Conservation (phyloP, 2,113 vertebrate species). For the Tragelaphus strepsiceros region DNA sequence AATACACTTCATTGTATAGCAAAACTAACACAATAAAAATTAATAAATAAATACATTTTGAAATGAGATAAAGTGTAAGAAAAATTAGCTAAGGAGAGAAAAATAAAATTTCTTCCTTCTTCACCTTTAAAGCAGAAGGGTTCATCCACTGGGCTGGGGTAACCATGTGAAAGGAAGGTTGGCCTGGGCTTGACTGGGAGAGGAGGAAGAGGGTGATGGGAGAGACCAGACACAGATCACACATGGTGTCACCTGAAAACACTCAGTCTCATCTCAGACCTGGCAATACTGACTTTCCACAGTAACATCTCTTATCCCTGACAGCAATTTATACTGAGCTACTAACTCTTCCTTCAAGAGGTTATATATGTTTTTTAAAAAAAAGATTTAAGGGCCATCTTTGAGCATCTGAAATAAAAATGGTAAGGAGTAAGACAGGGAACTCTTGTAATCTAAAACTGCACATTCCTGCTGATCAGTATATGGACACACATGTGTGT, state of each 20-base stretch:
- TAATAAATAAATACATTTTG: neutral
- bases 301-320: neutral
- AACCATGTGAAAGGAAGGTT: neutral
- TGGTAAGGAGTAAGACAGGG: neutral
- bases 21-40: neutral
- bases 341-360: neutral
- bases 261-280: neutral
- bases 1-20: neutral
- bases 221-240: neutral
- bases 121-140: slow-evolving; percentile 3
- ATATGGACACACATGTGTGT: neutral
- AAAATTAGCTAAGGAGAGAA: neutral
- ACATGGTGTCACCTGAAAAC: neutral
- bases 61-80: neutral
- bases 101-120: neutral
- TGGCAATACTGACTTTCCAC: neutral
- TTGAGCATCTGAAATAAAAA: neutral
- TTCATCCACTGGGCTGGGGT: neutral
- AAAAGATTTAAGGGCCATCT: neutral
- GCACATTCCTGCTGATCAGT: neutral
- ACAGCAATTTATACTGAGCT: neutral
- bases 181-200: neutral
- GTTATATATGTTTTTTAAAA: neutral
- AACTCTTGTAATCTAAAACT: neutral
- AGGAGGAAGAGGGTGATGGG: neutral